Evolutionary conservation across 2,888 invertebrate genomes (phyloP).

Genomic region (Oscheius sp.): DNA sequence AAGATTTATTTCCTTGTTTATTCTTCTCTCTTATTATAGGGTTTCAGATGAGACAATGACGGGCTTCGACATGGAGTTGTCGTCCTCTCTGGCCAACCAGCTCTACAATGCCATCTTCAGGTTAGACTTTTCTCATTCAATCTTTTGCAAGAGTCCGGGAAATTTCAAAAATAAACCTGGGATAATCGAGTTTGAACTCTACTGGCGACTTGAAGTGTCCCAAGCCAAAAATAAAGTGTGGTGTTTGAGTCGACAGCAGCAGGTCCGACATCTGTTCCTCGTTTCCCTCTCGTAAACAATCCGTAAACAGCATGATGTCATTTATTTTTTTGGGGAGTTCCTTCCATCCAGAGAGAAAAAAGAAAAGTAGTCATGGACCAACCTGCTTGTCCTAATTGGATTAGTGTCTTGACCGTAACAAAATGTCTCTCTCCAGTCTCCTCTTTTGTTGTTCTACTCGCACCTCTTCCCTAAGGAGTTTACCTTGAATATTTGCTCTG

Average conservation of each 20-base stretch:
- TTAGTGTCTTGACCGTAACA: neutral
- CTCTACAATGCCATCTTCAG: slow-evolving; percentile 24
- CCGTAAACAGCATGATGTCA: neutral
- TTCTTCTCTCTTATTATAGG: neutral
- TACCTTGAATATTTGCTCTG: slow-evolving; percentile 21
- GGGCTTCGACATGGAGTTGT: slow-evolving; percentile 8
- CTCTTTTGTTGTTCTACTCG: neutral
- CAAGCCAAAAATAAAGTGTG: too few relatives aligned
- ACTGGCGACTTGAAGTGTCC: too few relatives aligned
- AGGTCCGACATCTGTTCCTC: too few relatives aligned
- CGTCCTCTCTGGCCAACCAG: slow-evolving; percentile 16
- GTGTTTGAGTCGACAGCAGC: too few relatives aligned
- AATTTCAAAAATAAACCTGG: too few relatives aligned
- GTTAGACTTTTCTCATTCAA: too few relatives aligned
- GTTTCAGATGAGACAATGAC: slow-evolving; percentile 4
- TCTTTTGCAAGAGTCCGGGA: neutral
- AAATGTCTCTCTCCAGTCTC: neutral
- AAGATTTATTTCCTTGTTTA: too few relatives aligned
- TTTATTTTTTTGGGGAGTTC: too few relatives aligned
- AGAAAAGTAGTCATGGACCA: neutral
- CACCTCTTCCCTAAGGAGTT: neutral
- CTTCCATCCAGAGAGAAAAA: too few relatives aligned
- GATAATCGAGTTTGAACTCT: too few relatives aligned
- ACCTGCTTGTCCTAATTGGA: neutral
- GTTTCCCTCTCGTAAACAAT: too few relatives aligned